These are phyloP conservation scores for Drosophila nannoptera DNA, from an alignment of 1,140 invertebrate genomes.

Conservation along the genomic window DNA sequence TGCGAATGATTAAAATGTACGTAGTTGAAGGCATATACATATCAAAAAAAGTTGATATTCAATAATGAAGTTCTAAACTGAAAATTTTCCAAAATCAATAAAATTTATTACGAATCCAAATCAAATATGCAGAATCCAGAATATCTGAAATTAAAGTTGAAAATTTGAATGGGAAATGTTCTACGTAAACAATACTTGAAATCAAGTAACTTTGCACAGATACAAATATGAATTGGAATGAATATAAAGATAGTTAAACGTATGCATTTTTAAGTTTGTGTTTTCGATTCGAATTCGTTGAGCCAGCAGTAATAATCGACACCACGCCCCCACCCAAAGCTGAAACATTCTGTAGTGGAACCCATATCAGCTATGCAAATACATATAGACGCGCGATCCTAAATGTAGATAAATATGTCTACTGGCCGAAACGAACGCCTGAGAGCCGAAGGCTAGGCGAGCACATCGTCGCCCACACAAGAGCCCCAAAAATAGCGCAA, in stretches of 20 bases:
- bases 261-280: slow-evolving; percentile 16
- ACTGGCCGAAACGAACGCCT: slow-evolving; percentile 18
- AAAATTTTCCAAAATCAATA: too few species aligned
- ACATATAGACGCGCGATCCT: slow-evolving; percentile 6
- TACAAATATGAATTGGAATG: neutral
- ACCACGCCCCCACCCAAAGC: slow-evolving; percentile 11
- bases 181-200: too few species aligned
- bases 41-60: too few species aligned
- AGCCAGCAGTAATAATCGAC: slow-evolving; percentile 15
- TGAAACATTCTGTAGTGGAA: slow-evolving; percentile 21
- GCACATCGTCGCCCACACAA: slow-evolving; percentile 65
- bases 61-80: too few species aligned
- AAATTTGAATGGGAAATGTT: too few species aligned
- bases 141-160: too few species aligned
- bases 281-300: slow-evolving; percentile 11
- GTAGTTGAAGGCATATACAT: too few species aligned
- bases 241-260: neutral
- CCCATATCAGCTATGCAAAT: slow-evolving; percentile 20
- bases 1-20: too few species aligned
- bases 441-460: slow-evolving; percentile 59
- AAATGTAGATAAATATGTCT: slow-evolving; percentile 3
- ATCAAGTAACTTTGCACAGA: too few species aligned
- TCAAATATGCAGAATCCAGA: too few species aligned
- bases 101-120: too few species aligned
- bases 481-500: slow-evolving; percentile 61